Conservation (phyloP, 2,888 invertebrate genomes). For the Branchinecta sandiegonensis region DNA sequence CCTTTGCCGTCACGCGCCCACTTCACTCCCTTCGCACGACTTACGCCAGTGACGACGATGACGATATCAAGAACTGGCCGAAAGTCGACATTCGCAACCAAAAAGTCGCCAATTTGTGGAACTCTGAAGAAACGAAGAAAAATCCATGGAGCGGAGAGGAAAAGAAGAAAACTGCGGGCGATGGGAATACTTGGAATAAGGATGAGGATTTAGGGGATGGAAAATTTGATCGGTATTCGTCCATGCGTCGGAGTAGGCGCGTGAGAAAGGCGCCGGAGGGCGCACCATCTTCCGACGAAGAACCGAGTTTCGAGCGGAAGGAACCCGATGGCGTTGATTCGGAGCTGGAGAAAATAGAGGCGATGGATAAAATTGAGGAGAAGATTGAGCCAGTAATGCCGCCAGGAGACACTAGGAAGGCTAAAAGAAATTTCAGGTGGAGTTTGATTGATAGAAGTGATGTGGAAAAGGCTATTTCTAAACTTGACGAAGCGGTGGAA, state of each 20-base stretch:
- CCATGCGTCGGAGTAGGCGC: constrained; percentile 61
- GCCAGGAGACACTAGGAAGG: neutral
- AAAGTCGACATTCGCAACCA: constrained; percentile 24
- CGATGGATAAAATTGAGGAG: neutral
- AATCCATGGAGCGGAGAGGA: constrained; percentile 21
- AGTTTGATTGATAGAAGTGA: constrained; percentile 7
- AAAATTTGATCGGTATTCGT: constrained; percentile 69
- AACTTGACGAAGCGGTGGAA: constrained; percentile 23
- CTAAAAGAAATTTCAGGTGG: constrained; percentile 1
- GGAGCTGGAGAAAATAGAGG: constrained; percentile 8
- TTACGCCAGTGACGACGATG: constrained; percentile 16
- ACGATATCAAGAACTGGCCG: constrained; percentile 25
- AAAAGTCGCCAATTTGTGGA: constrained; percentile 26
- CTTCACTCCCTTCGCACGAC: constrained; percentile 23
- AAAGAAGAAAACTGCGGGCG: constrained; percentile 14
- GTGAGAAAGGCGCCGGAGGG: constrained; percentile 46
- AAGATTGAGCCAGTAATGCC: neutral
- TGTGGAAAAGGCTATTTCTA: constrained; percentile 11
- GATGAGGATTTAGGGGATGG: constrained; percentile 43
- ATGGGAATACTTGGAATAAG: constrained; percentile 20
- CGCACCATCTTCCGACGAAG: constrained; percentile 27
- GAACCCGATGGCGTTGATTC: constrained; percentile 15
- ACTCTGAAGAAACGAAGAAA: neutral
- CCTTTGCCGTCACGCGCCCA: constrained; percentile 40
- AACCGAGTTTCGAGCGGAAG: constrained; percentile 18